These are phyloP conservation scores for Entomobrya multifasciata DNA, from an alignment of 2,888 invertebrate genomes.

Conservation along the genomic window DNA sequence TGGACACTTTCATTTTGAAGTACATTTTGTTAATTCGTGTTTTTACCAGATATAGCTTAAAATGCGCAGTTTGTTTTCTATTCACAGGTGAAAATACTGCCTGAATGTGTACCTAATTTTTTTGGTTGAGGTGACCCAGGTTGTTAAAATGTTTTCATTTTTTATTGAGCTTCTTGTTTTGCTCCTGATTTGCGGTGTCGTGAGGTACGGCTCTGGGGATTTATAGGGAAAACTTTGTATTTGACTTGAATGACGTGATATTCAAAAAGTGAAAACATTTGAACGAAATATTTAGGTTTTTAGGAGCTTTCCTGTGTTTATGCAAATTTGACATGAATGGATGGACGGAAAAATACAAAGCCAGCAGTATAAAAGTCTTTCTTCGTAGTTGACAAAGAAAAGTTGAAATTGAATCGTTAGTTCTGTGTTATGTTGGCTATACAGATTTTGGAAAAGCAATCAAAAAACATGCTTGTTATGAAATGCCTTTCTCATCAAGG, in stretches of 20 bases:
- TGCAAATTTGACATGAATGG: background rate
- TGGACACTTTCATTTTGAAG: conserved; percentile 34
- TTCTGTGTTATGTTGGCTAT: background rate
- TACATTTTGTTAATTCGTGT: conserved; percentile 12
- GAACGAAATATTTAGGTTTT: conserved; percentile 1
- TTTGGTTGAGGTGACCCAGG: background rate
- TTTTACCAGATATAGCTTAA: conserved; percentile 4
- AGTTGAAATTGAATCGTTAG: no score
- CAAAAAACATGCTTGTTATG: no score
- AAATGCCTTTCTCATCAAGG: background rate
- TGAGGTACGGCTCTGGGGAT: conserved; percentile 32
- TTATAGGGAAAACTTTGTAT: background rate
- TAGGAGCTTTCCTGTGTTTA: background rate
- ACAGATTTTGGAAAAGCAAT: no score
- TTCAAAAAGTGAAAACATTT: conserved; percentile 46
- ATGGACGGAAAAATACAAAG: no score
- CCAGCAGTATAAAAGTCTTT: no score
- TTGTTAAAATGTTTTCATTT: conserved; percentile 9
- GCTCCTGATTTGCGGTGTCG: conserved; percentile 6
- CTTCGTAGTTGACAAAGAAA: no score
- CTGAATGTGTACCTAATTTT: background rate
- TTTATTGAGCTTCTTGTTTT: background rate
- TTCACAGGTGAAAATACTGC: conserved; percentile 25
- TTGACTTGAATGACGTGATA: no score
- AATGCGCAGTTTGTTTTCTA: background rate